Percentiles rank a stretch among this genome's conserved stretches.
Conservation (phyloP, 2,888 invertebrate genomes). For the Drosophila mercatorum region DNA sequence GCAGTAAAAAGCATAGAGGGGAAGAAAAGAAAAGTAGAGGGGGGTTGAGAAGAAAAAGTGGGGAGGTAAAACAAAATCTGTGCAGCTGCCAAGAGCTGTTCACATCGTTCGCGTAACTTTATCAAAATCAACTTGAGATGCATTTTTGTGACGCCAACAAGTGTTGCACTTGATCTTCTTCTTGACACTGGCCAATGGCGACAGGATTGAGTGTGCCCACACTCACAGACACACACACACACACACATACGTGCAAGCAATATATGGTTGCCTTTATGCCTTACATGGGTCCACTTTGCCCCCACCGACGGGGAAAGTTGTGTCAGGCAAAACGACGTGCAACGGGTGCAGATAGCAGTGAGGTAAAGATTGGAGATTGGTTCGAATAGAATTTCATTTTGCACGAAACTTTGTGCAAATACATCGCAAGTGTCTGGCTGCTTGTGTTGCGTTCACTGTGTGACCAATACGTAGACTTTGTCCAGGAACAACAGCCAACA, state of each 20-base stretch:
- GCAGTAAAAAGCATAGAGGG: neutral
- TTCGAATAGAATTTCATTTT: constrained; percentile 71
- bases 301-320: constrained; percentile 49
- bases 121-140: constrained; percentile 67
- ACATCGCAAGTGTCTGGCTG: constrained; percentile 32
- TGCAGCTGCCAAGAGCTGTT: constrained; percentile 40
- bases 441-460: constrained; percentile 43
- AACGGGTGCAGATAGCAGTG: constrained; percentile 37
- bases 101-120: constrained; percentile 54
- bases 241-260: neutral
- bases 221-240: constrained; percentile 15
- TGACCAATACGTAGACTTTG: constrained; percentile 36
- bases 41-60: too few relatives aligned
- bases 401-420: constrained; percentile 65
- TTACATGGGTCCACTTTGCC: constrained; percentile 13
- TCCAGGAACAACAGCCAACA: constrained; percentile 38
- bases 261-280: neutral
- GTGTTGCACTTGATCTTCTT: constrained; percentile 77
- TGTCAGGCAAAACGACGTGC: constrained; percentile 31
- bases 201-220: constrained; percentile 59
- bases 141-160: constrained; percentile 76
- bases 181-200: constrained; percentile 57
- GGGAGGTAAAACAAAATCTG: constrained; percentile 18
- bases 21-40: neutral
- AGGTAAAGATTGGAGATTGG: constrained; percentile 55